Conservation (phyloP, 2,888 invertebrate genomes). For the Apodemia hepburni region DNA sequence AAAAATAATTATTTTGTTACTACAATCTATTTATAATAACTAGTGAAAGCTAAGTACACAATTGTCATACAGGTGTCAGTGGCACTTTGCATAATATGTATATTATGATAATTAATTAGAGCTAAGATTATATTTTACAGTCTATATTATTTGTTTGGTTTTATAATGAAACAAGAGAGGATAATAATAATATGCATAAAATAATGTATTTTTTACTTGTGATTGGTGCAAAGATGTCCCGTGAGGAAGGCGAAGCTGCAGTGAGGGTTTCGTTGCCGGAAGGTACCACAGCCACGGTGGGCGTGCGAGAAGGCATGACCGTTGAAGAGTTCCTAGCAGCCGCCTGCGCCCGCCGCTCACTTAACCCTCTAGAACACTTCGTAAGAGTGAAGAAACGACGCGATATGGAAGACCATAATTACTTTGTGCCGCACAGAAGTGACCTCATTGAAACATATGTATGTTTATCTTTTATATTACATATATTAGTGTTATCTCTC, state of each 20-base stretch:
- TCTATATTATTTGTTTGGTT: too few species aligned
- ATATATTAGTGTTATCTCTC: too few species aligned
- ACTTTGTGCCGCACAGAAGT: constrained; percentile 96
- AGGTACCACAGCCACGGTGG: constrained; percentile 89
- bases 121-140: too few species aligned
- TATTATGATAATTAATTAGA: too few species aligned
- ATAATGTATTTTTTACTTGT: background rate
- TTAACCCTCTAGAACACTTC: constrained; percentile 97
- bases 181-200: background rate
- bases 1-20: too few species aligned
- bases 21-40: too few species aligned
- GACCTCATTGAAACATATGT: constrained; percentile 98
- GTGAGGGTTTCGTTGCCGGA: constrained; percentile 95
- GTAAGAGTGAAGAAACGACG: constrained; percentile 96
- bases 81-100: too few species aligned
- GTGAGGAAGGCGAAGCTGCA: constrained; percentile 92
- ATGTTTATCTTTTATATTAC: constrained; percentile 63
- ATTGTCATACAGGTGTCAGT: too few species aligned
- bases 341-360: constrained; percentile 94
- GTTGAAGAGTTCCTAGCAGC: constrained; percentile 97
- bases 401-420: constrained; percentile 97
- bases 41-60: too few species aligned
- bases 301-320: constrained; percentile 94
- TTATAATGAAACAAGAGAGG: too few species aligned
- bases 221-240: constrained; percentile 85